Percentiles rank a stretch among this genome's conserved stretches.
These are phyloP conservation scores for Amia ocellicauda DNA, from an alignment of 2,113 vertebrate species.

Conservation along the genomic window DNA sequence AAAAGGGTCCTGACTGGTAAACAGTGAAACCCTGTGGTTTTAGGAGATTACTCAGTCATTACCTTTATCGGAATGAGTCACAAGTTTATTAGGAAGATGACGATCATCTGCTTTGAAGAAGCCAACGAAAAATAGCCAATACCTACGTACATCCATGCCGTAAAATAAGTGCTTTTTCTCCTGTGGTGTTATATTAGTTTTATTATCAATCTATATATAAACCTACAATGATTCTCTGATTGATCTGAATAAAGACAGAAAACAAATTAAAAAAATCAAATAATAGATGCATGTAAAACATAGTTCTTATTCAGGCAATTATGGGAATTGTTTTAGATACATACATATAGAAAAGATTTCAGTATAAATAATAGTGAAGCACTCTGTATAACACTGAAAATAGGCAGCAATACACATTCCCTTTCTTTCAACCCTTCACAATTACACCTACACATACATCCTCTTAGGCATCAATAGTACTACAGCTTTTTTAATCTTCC, in stretches of 20 bases:
- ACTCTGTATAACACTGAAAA: too few relatives aligned
- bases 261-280: too few relatives aligned
- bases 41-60: constrained; percentile 33
- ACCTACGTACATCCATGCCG: not conserved
- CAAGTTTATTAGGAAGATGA: constrained; percentile 33
- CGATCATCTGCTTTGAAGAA: constrained; percentile 24
- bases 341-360: too few relatives aligned
- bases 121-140: not conserved
- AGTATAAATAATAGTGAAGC: too few relatives aligned
- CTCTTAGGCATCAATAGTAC: not conserved
- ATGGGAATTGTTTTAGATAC: too few relatives aligned
- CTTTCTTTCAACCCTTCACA: not conserved
- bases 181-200: not conserved
- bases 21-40: constrained; percentile 25
- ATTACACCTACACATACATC: not conserved
- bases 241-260: not conserved
- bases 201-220: too few relatives aligned
- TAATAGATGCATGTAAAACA: too few relatives aligned
- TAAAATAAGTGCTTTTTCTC: not conserved
- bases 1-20: constrained; percentile 9
- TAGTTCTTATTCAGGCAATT: too few relatives aligned
- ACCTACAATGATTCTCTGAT: too few relatives aligned
- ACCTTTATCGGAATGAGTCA: constrained; percentile 28
- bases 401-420: too few relatives aligned
- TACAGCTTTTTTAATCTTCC: not conserved